These are phyloP conservation scores for Altica lythri DNA, from an alignment of 2,888 invertebrate species.

Conservation along the genomic window DNA sequence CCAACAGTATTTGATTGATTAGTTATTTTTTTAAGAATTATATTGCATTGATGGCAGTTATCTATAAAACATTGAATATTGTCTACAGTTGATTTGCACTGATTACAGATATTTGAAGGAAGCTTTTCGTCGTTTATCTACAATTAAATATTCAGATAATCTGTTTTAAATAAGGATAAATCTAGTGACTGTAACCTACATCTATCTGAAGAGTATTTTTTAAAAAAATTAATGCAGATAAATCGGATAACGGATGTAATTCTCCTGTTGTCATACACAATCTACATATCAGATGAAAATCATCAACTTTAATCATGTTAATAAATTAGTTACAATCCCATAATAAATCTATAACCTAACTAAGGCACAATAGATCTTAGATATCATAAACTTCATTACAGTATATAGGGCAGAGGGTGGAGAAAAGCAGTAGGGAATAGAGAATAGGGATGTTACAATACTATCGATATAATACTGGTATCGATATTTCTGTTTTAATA, in stretches of 20 bases:
- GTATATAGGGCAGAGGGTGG: too few relatives aligned
- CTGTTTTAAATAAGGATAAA: neutral
- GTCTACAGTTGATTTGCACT: constrained; percentile 32
- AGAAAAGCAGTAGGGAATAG: too few relatives aligned
- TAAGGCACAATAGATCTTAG: too few relatives aligned
- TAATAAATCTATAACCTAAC: too few relatives aligned
- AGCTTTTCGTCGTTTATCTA: constrained; percentile 29
- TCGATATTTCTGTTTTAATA: too few relatives aligned
- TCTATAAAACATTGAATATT: constrained; percentile 35
- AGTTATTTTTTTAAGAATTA: constrained; percentile 26
- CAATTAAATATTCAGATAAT: neutral
- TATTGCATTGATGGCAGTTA: constrained; percentile 33
- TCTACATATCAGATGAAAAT: constrained; percentile 37
- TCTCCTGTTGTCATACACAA: constrained; percentile 31
- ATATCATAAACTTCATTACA: too few relatives aligned
- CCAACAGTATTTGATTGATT: constrained; percentile 1
- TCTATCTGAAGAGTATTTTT: constrained; percentile 29
- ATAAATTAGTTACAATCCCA: too few relatives aligned
- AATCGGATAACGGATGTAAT: constrained; percentile 27
- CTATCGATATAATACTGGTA: too few relatives aligned
- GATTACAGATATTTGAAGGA: constrained; percentile 36
- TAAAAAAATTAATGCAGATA: constrained; percentile 29
- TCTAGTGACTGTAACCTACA: constrained; percentile 18
- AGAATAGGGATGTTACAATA: too few relatives aligned
- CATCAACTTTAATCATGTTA: constrained; percentile 12